Conservation (phyloP, 2,113 vertebrate genomes). For the Coracopsis vasa region DNA sequence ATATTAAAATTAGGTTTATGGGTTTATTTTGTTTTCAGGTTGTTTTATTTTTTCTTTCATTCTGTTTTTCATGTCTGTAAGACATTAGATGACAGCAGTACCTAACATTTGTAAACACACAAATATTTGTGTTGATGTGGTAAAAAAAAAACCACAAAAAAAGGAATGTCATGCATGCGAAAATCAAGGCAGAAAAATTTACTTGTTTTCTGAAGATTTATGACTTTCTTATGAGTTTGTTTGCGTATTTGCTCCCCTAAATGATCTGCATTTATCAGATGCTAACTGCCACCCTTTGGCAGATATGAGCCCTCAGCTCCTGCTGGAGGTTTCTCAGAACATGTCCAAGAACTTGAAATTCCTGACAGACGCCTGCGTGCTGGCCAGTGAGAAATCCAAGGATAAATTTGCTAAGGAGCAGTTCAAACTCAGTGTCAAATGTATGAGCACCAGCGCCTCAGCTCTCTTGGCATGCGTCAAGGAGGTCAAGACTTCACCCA, state of each 20-base stretch:
- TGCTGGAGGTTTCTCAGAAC: constrained; percentile 95
- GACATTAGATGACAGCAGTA: neutral
- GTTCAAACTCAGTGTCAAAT: constrained; percentile 94
- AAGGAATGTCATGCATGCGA: neutral
- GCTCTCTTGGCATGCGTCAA: constrained; percentile 94
- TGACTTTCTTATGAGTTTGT: neutral
- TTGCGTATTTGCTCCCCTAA: neutral
- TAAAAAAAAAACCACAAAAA: neutral
- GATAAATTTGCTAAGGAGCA: constrained; percentile 96
- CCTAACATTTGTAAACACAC: neutral
- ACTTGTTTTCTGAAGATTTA: neutral
- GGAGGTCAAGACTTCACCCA: constrained; percentile 92
- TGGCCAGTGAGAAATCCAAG: constrained; percentile 90
- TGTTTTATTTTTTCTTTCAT: neutral
- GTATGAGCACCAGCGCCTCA: constrained; percentile 94
- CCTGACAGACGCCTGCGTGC: constrained; percentile 90
- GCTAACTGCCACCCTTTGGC: constrained; percentile 67
- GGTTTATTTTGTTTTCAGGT: neutral
- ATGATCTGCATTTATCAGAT: neutral
- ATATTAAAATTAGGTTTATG: neutral
- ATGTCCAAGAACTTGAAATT: constrained; percentile 93
- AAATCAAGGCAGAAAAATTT: neutral
- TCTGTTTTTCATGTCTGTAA: neutral
- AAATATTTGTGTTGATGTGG: neutral
- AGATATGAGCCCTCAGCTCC: constrained; percentile 92